Conservation (phyloP, 1,140 invertebrate species). For the Ooceraea biroi region DNA sequence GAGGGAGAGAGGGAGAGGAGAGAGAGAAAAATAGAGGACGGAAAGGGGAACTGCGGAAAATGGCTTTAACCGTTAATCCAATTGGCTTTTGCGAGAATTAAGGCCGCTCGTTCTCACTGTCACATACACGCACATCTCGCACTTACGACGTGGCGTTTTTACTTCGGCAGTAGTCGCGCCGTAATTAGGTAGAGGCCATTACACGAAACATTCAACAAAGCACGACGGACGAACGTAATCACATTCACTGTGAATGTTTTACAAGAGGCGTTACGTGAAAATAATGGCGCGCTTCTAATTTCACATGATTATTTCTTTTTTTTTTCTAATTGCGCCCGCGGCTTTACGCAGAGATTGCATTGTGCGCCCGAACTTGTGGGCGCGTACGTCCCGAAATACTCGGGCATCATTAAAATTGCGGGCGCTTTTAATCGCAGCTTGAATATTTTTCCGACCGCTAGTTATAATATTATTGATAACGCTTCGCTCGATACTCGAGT, state of each 20-base stretch:
- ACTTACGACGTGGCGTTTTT: slow-evolving; percentile 42
- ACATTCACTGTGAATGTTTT: background rate
- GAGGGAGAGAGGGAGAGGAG: background rate
- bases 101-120: slow-evolving; percentile 64
- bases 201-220: slow-evolving; percentile 40
- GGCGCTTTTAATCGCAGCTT: slow-evolving; percentile 4
- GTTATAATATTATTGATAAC: slow-evolving; percentile 21
- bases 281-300: slow-evolving; percentile 13
- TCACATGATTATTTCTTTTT: background rate
- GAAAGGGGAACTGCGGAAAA: slow-evolving; percentile 59
- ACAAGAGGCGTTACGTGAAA: slow-evolving; percentile 4
- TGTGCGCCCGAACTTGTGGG: background rate
- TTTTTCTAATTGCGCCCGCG: slow-evolving; percentile 3
- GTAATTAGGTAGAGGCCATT: slow-evolving; percentile 43
- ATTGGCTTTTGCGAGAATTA: slow-evolving; percentile 74
- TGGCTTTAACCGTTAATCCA: slow-evolving; percentile 74
- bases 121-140: slow-evolving; percentile 60
- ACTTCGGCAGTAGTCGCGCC: background rate
- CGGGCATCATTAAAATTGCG: background rate
- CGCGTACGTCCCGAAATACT: background rate
- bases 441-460: background rate
- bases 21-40: background rate
- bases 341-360: slow-evolving; percentile 1
- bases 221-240: background rate
- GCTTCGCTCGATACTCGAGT: slow-evolving; percentile 4